A percentile compares a stretch with the other conserved stretches of the same genome.
These are phyloP conservation scores for Copsychus sechellarum DNA, from an alignment of 2,113 vertebrate species.

Conservation along the genomic window DNA sequence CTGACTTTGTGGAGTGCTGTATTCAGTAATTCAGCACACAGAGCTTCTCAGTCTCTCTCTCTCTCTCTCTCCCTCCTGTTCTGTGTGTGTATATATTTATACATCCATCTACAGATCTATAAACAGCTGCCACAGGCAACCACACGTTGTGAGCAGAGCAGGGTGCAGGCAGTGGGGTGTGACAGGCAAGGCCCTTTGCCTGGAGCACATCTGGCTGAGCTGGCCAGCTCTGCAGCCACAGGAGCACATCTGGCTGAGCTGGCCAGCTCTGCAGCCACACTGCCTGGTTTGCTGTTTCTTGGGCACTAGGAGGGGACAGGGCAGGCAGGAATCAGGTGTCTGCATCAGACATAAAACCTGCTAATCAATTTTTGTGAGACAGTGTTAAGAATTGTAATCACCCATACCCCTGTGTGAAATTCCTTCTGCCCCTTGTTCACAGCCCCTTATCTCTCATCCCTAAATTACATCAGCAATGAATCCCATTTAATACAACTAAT, in stretches of 20 bases:
- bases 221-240: background rate
- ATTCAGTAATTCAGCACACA: background rate
- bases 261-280: too few relatives aligned
- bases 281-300: background rate
- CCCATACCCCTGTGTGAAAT: background rate
- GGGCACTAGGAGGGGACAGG: background rate
- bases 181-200: background rate
- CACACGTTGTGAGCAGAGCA: rapidly evolving
- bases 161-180: background rate
- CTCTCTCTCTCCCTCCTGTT: too few relatives aligned
- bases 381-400: background rate
- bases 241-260: too few relatives aligned
- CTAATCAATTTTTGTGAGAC: background rate
- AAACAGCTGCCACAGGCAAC: background rate
- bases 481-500: background rate
- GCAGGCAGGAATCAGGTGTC: background rate
- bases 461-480: background rate
- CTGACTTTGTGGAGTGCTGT: background rate
- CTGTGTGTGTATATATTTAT: background rate
- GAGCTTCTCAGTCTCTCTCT: background rate
- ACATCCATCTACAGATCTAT: rapidly evolving
- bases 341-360: background rate
- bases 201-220: background rate
- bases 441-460: background rate
- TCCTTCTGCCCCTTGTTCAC: background rate